Conservation (phyloP, 1,140 invertebrate genomes). For the Limonius californicus region DNA sequence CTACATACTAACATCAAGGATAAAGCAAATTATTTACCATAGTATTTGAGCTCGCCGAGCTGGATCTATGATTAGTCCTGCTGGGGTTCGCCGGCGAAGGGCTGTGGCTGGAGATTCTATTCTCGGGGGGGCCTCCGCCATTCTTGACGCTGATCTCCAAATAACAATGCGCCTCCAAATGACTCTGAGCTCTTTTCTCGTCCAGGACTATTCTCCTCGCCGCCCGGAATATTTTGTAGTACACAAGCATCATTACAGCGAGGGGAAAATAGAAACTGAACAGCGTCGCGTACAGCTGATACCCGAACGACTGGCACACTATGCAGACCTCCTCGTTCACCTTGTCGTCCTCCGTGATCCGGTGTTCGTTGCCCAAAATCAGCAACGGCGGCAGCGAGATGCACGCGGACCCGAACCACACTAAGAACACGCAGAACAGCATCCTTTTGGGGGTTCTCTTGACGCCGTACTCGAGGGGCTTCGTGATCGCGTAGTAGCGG, state of each 20-base stretch:
- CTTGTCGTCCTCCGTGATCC: slow-evolving; percentile 48
- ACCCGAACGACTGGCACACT: slow-evolving; percentile 83
- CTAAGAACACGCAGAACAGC: slow-evolving; percentile 78
- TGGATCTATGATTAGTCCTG: slow-evolving; percentile 49
- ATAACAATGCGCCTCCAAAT: slow-evolving; percentile 72
- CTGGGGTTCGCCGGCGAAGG: slow-evolving; percentile 48
- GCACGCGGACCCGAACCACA: slow-evolving; percentile 85
- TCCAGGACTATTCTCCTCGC: slow-evolving; percentile 80
- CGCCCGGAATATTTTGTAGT: slow-evolving; percentile 86
- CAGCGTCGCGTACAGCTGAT: slow-evolving; percentile 86
- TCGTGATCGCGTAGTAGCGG: slow-evolving; percentile 86
- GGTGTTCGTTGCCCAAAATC: slow-evolving; percentile 83
- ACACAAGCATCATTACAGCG: slow-evolving; percentile 85
- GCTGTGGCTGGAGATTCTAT: slow-evolving; percentile 52
- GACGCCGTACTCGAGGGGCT: slow-evolving; percentile 84
- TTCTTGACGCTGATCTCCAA: slow-evolving; percentile 68
- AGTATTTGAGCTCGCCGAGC: slow-evolving; percentile 60
- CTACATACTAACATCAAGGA: too few species aligned
- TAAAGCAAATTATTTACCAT: slow-evolving; percentile 51
- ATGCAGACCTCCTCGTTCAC: slow-evolving; percentile 63
- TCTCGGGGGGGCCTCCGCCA: slow-evolving; percentile 61
- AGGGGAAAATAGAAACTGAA: slow-evolving; percentile 88
- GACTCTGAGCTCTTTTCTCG: slow-evolving; percentile 79
- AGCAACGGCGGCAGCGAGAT: slow-evolving; percentile 85
- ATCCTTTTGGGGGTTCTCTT: slow-evolving; percentile 81